Conservation (phyloP, 1,140 invertebrate genomes). For the Drosophila kepulauana region DNA sequence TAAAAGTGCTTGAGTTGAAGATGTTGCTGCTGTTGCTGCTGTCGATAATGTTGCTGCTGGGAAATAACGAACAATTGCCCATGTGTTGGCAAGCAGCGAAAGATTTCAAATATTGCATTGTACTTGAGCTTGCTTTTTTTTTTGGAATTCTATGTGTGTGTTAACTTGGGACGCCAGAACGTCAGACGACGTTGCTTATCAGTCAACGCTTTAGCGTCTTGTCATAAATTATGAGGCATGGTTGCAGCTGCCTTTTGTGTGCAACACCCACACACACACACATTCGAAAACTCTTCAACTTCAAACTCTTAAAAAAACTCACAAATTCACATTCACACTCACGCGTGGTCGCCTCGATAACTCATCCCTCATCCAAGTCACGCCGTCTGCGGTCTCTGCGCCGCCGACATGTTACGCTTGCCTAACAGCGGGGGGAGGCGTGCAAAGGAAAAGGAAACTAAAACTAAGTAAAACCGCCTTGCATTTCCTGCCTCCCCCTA, state of each 20-base stretch:
- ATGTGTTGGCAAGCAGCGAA: constrained; percentile 7
- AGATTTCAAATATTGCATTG: constrained; percentile 25
- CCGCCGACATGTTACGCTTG: constrained; percentile 61
- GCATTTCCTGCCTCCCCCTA: constrained; percentile 65
- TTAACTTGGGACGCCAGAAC: constrained; percentile 19
- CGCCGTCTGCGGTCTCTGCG: constrained; percentile 65
- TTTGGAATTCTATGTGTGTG: not conserved
- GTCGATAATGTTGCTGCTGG: constrained; percentile 34
- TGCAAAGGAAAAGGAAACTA: constrained; percentile 6
- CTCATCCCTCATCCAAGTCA: constrained; percentile 65
- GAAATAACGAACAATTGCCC: constrained; percentile 18
- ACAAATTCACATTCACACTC: constrained; percentile 40
- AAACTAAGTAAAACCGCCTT: constrained; percentile 49
- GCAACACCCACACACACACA: constrained; percentile 30
- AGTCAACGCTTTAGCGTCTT: constrained; percentile 62
- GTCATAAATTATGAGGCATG: constrained; percentile 76
- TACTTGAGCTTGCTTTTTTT: constrained; percentile 1
- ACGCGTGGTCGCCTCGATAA: constrained; percentile 72
- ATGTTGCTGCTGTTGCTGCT: constrained; percentile 53
- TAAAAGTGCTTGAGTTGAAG: constrained; percentile 51
- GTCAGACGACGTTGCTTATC: constrained; percentile 65
- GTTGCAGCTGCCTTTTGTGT: constrained; percentile 25
- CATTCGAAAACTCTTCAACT: not conserved
- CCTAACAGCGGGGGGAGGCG: constrained; percentile 49
- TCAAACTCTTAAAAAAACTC: too few relatives aligned